A percentile compares a stretch with the other conserved stretches of the same genome.
These are phyloP conservation scores for Anaspis maculata DNA, from an alignment of 2,888 invertebrate genomes.

Conservation along the genomic window DNA sequence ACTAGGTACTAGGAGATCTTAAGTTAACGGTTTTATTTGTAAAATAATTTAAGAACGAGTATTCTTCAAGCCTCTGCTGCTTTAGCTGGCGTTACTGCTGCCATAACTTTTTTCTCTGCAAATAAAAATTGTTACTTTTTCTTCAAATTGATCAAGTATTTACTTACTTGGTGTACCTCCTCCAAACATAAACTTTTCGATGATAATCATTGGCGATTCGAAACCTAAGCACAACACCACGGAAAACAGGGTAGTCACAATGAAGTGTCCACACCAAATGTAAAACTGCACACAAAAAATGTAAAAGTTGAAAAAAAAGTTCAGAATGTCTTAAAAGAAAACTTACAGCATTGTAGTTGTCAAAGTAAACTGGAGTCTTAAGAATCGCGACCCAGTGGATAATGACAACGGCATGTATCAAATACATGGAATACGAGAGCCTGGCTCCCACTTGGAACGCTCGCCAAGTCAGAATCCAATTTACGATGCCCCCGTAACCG, in stretches of 20 bases:
- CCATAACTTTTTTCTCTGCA: too few species aligned
- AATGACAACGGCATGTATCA: constrained; percentile 43
- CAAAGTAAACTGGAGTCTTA: constrained; percentile 22
- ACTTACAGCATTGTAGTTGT: constrained; percentile 28
- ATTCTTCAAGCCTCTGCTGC: too few species aligned
- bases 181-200: constrained; percentile 36
- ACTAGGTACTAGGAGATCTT: too few species aligned
- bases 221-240: constrained; percentile 42
- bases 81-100: too few species aligned
- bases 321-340: neutral
- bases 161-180: too few species aligned
- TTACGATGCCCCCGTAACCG: constrained; percentile 32
- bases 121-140: too few species aligned
- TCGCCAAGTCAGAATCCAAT: constrained; percentile 45
- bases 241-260: constrained; percentile 35
- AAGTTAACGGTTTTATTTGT: too few species aligned
- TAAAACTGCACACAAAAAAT: constrained; percentile 34
- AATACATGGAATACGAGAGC: constrained; percentile 49
- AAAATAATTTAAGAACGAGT: too few species aligned
- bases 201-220: constrained; percentile 43
- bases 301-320: too few species aligned
- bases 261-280: constrained; percentile 42
- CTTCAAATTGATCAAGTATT: too few species aligned
- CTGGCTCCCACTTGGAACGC: constrained; percentile 48
- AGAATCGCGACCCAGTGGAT: constrained; percentile 18